Percentiles rank a stretch among this genome's conserved stretches.
Conservation (phyloP, 2,113 vertebrate genomes). For the Brachyistius frenatus region DNA sequence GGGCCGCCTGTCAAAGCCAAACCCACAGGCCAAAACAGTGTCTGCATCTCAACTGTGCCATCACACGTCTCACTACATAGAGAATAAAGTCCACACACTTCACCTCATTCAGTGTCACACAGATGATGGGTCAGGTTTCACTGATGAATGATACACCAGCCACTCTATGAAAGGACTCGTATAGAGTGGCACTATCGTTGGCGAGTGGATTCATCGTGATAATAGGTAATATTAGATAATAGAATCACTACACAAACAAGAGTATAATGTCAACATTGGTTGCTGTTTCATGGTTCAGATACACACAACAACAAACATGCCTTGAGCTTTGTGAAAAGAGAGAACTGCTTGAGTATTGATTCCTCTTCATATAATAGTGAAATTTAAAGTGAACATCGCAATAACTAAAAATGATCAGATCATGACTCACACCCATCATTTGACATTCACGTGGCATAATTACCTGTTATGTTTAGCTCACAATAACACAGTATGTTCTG, state of each 20-base stretch:
- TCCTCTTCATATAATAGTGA: not conserved
- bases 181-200: conserved; percentile 22
- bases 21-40: conserved; percentile 43
- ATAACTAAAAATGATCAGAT: conserved; percentile 11
- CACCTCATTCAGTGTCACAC: conserved; percentile 14
- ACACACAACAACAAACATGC: conserved; percentile 6
- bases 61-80: conserved; percentile 28
- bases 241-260: conserved; percentile 7
- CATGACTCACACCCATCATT: conserved; percentile 28
- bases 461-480: conserved; percentile 12
- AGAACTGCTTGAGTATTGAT: not conserved
- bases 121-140: conserved; percentile 50
- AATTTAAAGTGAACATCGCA: not conserved
- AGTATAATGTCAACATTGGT: conserved; percentile 12
- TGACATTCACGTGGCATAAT: conserved; percentile 37
- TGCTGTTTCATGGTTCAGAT: not conserved
- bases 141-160: conserved; percentile 7
- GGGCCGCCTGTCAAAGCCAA: conserved; percentile 56
- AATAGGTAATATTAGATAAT: conserved; percentile 22
- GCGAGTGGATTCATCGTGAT: conserved; percentile 19
- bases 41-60: conserved; percentile 19
- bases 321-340: not conserved
- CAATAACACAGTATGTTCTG: conserved; percentile 15
- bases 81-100: conserved; percentile 36
- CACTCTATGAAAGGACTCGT: conserved; percentile 17